Conservation (phyloP, 2,797 vertebrate genomes). For the Hypotaenidia okinawae region DNA sequence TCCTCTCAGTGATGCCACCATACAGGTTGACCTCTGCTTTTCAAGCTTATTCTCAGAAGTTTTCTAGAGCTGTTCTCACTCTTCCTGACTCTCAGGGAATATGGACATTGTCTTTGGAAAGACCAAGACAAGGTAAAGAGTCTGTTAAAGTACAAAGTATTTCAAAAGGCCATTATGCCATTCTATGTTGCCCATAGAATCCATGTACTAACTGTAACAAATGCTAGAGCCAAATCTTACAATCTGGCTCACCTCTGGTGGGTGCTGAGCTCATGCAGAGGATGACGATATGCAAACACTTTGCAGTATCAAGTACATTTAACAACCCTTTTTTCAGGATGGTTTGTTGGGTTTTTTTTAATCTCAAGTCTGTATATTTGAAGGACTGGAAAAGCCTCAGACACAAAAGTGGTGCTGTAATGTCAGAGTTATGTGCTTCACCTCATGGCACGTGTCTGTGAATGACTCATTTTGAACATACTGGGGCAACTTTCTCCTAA, state of each 20-base stretch:
- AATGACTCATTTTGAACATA: neutral
- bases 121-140: neutral
- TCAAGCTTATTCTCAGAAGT: neutral
- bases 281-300: neutral
- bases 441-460: neutral
- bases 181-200: neutral
- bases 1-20: neutral
- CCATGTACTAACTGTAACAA: neutral
- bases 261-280: neutral
- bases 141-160: neutral
- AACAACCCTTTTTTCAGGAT: neutral
- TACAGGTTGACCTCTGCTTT: neutral
- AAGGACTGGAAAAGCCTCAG: neutral
- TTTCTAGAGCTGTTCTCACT: neutral
- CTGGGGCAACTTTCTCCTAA: neutral
- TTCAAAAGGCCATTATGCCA: neutral
- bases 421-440: constrained; percentile 20
- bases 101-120: neutral
- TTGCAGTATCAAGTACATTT: neutral
- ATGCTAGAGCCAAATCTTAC: neutral
- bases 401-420: constrained; percentile 15
- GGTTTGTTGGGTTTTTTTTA: neutral
- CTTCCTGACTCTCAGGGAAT: neutral
- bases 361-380: neutral
- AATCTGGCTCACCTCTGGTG: neutral